Conservation (phyloP, 1,140 invertebrate species). For the Solenopsis invicta region DNA sequence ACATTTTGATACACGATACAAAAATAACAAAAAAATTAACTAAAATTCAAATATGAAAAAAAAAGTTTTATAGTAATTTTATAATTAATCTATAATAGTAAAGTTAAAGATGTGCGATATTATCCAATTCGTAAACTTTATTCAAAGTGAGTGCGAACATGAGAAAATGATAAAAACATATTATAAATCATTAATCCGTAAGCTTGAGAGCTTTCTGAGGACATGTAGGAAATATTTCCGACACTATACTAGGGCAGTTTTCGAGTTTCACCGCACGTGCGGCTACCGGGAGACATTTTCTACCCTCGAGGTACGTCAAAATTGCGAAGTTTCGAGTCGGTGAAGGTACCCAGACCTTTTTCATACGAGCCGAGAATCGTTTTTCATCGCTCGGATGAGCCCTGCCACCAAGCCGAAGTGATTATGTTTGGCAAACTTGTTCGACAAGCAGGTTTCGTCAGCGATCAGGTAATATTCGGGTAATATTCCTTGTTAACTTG, state of each 20-base stretch:
- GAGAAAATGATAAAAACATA: not conserved
- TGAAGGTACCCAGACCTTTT: conserved; percentile 13
- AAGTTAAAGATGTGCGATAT: not conserved
- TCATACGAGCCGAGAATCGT: not conserved
- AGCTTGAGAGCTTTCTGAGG: conserved; percentile 13
- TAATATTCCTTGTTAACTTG: conserved; percentile 13
- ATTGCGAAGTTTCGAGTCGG: conserved; percentile 60
- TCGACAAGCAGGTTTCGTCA: conserved; percentile 25
- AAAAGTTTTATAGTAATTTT: not conserved
- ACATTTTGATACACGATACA: not conserved
- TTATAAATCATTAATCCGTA: conserved; percentile 42
- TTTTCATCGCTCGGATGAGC: conserved; percentile 24
- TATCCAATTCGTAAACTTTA: not conserved
- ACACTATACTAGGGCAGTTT: conserved; percentile 16
- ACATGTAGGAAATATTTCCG: conserved; percentile 55
- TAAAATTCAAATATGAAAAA: not conserved
- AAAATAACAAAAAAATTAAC: not conserved
- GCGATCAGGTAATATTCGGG: conserved; percentile 1
- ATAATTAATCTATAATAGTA: not conserved
- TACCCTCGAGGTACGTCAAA: conserved; percentile 37
- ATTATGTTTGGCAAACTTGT: conserved; percentile 60
- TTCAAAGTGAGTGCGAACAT: not conserved
- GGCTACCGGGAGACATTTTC: conserved; percentile 50
- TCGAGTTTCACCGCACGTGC: conserved; percentile 72
- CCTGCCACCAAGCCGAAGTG: conserved; percentile 40